Evolutionary conservation across 2,113 vertebrate species (phyloP).

Genomic region (Dicerorhinus sumatrensis): DNA sequence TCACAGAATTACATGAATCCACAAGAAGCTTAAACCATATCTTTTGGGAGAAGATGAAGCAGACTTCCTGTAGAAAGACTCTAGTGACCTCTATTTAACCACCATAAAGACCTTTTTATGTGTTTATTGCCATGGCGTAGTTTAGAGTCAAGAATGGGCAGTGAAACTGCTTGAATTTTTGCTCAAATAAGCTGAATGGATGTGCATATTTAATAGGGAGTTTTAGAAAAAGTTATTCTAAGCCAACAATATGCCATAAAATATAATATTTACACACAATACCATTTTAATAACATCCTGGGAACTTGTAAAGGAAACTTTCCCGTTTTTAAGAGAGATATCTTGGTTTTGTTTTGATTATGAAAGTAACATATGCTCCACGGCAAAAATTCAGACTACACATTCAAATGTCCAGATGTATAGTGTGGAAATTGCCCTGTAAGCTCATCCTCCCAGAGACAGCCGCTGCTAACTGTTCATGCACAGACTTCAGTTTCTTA

Average conservation of each 20-base stretch:
- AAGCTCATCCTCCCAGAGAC: neutral
- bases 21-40: neutral
- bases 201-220: neutral
- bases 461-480: neutral
- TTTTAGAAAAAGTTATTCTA: constrained; percentile 42
- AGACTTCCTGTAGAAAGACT: neutral
- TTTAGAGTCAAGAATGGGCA: neutral
- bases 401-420: neutral
- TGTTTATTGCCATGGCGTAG: neutral
- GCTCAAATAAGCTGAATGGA: neutral
- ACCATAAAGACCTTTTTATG: neutral
- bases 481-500: neutral
- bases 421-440: neutral
- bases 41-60: neutral
- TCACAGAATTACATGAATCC: neutral
- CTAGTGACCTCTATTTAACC: neutral
- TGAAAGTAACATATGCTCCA: neutral
- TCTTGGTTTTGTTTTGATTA: constrained; percentile 19
- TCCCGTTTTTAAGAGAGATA: neutral
- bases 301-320: neutral
- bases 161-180: constrained; percentile 23
- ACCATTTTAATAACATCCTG: neutral
- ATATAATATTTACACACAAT: neutral
- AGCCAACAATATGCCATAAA: neutral
- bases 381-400: constrained; percentile 1